These are phyloP conservation scores for Menidia beryllina DNA, from an alignment of 2,113 vertebrate genomes.

Conservation along the genomic window DNA sequence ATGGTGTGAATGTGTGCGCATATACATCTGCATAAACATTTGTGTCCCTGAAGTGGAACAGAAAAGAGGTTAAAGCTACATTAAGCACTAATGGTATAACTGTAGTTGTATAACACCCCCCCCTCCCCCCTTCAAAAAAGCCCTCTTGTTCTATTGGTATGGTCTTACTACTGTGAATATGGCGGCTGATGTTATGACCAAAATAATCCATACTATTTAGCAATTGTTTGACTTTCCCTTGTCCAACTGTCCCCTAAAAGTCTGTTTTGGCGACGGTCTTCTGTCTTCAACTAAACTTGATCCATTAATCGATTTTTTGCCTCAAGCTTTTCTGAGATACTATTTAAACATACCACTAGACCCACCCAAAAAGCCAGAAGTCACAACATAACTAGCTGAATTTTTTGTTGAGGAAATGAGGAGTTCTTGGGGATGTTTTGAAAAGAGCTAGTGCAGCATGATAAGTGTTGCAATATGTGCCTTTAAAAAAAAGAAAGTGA, in stretches of 20 bases:
- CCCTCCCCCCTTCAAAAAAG: no score
- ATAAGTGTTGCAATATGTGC: constrained; percentile 46
- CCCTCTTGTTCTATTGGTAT: no score
- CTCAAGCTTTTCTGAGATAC: neutral
- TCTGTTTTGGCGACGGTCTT: neutral
- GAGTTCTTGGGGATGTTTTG: neutral
- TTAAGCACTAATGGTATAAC: neutral
- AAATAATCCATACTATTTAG: no score
- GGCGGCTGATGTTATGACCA: no score
- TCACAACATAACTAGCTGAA: neutral
- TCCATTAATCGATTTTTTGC: constrained; percentile 14
- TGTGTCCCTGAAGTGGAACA: no score
- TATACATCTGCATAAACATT: constrained; percentile 42
- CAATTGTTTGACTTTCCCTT: neutral
- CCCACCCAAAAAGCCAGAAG: neutral
- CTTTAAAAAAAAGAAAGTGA: constrained; percentile 12
- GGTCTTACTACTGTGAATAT: no score
- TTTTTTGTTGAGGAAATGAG: constrained; percentile 26
- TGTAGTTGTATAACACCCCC: neutral
- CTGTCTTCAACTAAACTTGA: neutral
- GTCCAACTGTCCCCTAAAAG: neutral
- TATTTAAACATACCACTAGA: neutral
- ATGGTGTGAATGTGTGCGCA: constrained; percentile 36
- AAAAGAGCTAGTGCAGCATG: neutral
- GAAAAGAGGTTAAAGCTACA: neutral